Evolutionary conservation across 2,797 vertebrate species (phyloP).

Genomic region (Hyperoplus immaculatus): DNA sequence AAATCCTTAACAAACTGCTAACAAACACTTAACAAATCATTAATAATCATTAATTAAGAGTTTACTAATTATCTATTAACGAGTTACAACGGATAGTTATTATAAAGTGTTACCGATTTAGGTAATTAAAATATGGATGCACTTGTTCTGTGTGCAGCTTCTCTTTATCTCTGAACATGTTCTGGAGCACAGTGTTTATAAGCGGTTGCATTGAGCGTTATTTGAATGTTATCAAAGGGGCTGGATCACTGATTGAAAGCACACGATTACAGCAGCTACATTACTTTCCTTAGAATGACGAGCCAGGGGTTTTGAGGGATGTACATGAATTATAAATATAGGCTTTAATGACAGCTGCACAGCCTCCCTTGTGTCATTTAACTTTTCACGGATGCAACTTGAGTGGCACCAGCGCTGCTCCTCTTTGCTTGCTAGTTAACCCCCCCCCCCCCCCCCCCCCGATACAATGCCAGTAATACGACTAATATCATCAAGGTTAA

Average conservation of each 20-base stretch:
- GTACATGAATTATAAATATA: constrained; percentile 67
- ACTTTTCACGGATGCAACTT: constrained; percentile 61
- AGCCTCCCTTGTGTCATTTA: constrained; percentile 59
- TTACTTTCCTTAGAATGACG: constrained; percentile 31
- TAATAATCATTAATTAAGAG: no score
- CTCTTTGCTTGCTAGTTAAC: constrained; percentile 4
- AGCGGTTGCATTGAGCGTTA: constrained; percentile 6
- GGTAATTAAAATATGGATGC: constrained; percentile 3
- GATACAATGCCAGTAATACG: constrained; percentile 6
- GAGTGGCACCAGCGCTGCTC: constrained; percentile 46
- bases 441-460: no score
- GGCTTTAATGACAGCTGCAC: constrained; percentile 68
- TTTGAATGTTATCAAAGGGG: constrained; percentile 29
- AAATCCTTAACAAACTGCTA: no score
- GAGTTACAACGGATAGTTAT: no score
- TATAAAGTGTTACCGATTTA: no score
- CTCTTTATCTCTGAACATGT: constrained; percentile 14
- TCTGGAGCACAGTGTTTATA: background rate
- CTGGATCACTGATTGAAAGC: constrained; percentile 7
- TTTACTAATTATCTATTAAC: no score
- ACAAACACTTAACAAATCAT: no score
- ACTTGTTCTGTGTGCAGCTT: background rate
- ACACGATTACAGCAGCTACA: constrained; percentile 32
- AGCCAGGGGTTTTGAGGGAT: constrained; percentile 53
- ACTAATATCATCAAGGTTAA: background rate